These are phyloP conservation scores for Typhlomys cinereus DNA, from an alignment of 2,113 vertebrate species.

Conservation along the genomic window DNA sequence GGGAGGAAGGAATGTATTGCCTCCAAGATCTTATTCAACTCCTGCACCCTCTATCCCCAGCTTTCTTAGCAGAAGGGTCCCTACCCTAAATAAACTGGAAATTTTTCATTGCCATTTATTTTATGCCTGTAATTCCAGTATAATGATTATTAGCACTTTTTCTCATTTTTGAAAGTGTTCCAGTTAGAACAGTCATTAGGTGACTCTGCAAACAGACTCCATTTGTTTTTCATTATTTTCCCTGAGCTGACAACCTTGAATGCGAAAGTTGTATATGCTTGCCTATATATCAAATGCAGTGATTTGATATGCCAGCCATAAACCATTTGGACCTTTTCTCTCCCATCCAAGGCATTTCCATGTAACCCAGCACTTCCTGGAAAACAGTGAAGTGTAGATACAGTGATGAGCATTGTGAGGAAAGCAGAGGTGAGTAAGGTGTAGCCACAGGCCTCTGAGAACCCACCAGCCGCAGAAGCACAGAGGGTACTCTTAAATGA, in stretches of 20 bases:
- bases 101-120: background rate
- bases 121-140: background rate
- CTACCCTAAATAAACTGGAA: background rate
- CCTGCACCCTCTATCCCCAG: background rate
- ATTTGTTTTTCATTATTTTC: background rate
- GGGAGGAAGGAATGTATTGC: background rate
- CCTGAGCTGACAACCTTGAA: background rate
- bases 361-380: background rate
- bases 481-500: background rate
- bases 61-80: background rate
- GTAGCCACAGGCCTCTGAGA: background rate
- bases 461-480: background rate
- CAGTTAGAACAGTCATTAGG: background rate
- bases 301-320: background rate
- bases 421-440: background rate
- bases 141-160: background rate
- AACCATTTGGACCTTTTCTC: background rate
- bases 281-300: background rate
- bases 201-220: background rate
- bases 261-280: background rate
- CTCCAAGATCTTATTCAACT: background rate
- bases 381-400: background rate
- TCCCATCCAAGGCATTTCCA: rapidly evolving
- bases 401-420: background rate
- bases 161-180: conserved; percentile 24